These are phyloP conservation scores for Luperina nickerlii DNA, from an alignment of 2,888 invertebrate species.

Conservation along the genomic window DNA sequence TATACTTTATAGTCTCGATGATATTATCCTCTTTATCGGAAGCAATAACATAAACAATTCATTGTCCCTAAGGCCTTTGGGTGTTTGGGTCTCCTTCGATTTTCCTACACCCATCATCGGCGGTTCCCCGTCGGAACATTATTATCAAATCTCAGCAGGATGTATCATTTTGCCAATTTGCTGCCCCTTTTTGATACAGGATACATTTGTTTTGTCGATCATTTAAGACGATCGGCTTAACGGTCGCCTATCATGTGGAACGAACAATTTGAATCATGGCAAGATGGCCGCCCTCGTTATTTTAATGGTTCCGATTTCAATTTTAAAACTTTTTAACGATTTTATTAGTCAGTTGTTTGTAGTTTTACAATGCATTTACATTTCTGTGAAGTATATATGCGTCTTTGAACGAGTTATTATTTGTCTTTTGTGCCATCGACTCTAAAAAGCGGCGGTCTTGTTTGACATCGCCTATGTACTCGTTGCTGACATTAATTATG, in stretches of 20 bases:
- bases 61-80: conserved; percentile 13
- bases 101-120: conserved; percentile 48
- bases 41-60: conserved; percentile 25
- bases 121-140: conserved; percentile 59
- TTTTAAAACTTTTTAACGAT: conserved; percentile 28
- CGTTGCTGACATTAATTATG: conserved; percentile 36
- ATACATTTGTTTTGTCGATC: conserved; percentile 77
- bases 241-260: conserved; percentile 49
- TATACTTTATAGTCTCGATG: not conserved
- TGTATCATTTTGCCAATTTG: conserved; percentile 84
- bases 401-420: conserved; percentile 47
- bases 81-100: conserved; percentile 45
- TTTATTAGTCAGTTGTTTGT: conserved; percentile 45
- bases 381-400: conserved; percentile 44
- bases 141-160: conserved; percentile 79
- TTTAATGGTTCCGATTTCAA: conserved; percentile 39
- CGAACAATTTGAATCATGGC: conserved; percentile 40
- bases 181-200: conserved; percentile 83
- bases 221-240: conserved; percentile 67
- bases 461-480: conserved; percentile 45
- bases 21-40: conserved; percentile 5
- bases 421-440: conserved; percentile 59
- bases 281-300: conserved; percentile 42
- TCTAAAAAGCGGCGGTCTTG: conserved; percentile 26
- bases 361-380: conserved; percentile 46